A percentile compares a stretch with the other conserved stretches of the same genome.
These are phyloP conservation scores for Crossocerus cetratus DNA, from an alignment of 2,888 invertebrate genomes.

Conservation along the genomic window DNA sequence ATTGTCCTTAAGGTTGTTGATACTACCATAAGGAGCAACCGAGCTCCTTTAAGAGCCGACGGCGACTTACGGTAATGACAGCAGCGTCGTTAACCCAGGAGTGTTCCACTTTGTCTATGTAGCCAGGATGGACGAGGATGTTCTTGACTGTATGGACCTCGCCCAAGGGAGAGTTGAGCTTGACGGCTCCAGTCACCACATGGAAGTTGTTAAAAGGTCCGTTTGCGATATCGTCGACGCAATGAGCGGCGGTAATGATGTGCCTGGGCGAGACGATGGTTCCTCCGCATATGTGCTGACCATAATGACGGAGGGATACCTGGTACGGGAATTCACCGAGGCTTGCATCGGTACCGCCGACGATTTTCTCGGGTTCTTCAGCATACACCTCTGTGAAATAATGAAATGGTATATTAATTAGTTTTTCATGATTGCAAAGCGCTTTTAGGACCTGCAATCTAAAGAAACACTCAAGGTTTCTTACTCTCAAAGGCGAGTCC, in stretches of 20 bases:
- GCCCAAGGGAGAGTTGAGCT: not conserved
- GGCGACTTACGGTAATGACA: conserved; percentile 13
- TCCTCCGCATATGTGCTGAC: conserved; percentile 45
- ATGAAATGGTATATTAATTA: not conserved
- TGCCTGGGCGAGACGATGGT: conserved; percentile 29
- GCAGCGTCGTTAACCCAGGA: conserved; percentile 9
- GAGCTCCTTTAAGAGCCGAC: too few relatives aligned
- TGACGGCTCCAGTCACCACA: conserved; percentile 31
- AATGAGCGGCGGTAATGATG: conserved; percentile 51
- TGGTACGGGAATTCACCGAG: conserved; percentile 37
- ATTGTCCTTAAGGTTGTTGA: too few relatives aligned
- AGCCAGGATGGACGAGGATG: not conserved
- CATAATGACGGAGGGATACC: conserved; percentile 23
- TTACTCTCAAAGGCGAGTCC: not conserved
- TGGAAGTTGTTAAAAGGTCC: not conserved
- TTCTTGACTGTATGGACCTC: not conserved
- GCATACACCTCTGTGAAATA: not conserved
- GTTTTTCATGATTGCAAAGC: too few relatives aligned
- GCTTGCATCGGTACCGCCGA: conserved; percentile 17
- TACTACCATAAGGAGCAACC: too few relatives aligned
- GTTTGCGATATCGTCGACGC: conserved; percentile 7
- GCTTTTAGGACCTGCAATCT: too few relatives aligned
- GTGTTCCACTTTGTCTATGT: not conserved
- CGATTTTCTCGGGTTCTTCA: conserved; percentile 16
- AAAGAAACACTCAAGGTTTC: not conserved